These are phyloP conservation scores for Vulpes ferrilata DNA, from an alignment of 2,113 vertebrate genomes.

Conservation along the genomic window DNA sequence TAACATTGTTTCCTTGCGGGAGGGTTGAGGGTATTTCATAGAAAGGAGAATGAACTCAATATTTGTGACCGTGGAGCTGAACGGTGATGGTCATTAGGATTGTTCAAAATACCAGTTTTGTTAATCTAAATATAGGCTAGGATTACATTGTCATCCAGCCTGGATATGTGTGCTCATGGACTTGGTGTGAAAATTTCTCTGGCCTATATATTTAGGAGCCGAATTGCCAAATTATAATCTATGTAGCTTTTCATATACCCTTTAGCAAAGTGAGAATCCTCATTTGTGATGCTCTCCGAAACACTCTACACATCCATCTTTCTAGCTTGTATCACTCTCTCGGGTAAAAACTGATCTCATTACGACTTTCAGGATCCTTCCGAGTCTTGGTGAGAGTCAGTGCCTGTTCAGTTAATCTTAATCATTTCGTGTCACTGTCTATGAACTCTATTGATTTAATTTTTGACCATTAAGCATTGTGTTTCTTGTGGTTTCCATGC, in stretches of 20 bases:
- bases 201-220: not conserved
- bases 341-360: not conserved
- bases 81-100: not conserved
- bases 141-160: not conserved
- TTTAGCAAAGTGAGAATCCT: not conserved
- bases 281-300: not conserved
- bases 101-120: not conserved
- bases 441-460: not conserved
- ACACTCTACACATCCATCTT: not conserved
- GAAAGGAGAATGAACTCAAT: conserved; percentile 8
- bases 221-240: not conserved
- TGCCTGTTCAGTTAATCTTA: not conserved
- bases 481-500: not conserved
- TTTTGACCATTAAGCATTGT: not conserved
- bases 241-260: not conserved
- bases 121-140: not conserved
- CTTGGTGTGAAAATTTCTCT: not conserved
- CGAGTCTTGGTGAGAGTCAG: not conserved
- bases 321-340: not conserved
- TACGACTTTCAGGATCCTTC: not conserved
- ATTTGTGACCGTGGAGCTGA: not conserved
- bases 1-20: not conserved
- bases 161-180: not conserved
- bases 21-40: not conserved
- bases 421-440: not conserved